Percentiles rank a stretch among this genome's conserved stretches.
phyloP scores from a whole-genome alignment of 2,888 invertebrate species.

The Perdita meconis region DNA sequence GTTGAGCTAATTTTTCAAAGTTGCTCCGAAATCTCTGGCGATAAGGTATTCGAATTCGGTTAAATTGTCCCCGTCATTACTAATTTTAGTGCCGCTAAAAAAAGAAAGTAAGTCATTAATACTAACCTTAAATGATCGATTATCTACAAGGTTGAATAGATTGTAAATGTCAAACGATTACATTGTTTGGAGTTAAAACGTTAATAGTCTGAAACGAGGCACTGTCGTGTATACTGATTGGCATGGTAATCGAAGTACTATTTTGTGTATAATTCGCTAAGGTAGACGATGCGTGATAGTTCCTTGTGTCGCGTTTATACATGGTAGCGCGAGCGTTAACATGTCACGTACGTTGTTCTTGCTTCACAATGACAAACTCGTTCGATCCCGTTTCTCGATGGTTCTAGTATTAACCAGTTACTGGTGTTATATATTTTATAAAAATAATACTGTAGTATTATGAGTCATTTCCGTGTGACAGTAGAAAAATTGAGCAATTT shows the following conservation, averaged over 20 bases:
- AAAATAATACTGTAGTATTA: too few species aligned
- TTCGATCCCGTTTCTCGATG: conserved; percentile 13
- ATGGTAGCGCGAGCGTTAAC: conserved; percentile 27
- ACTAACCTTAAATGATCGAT: not conserved
- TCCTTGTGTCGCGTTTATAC: not conserved
- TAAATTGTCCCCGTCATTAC: too few species aligned
- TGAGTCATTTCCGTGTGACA: too few species aligned
- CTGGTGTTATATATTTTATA: too few species aligned
- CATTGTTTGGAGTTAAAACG: not conserved
- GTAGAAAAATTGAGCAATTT: too few species aligned
- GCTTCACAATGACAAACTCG: not conserved
- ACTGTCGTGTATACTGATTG: conserved; percentile 10
- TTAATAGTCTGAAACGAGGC: conserved; percentile 1
- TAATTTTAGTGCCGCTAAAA: too few species aligned
- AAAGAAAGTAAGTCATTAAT: not conserved
- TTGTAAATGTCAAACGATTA: not conserved
- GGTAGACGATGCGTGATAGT: conserved; percentile 3
- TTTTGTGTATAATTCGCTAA: conserved; percentile 20
- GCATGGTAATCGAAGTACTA: conserved; percentile 20
- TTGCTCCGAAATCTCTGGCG: too few species aligned
- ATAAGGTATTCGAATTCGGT: too few species aligned
- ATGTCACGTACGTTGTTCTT: conserved; percentile 15
- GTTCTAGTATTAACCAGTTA: too few species aligned
- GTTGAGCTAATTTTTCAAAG: too few species aligned
- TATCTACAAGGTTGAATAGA: not conserved